Percentiles rank a stretch among this genome's conserved stretches.
Evolutionary conservation across 2,797 vertebrate genomes (phyloP).

Genomic region (Enteromius paludinosus): DNA sequence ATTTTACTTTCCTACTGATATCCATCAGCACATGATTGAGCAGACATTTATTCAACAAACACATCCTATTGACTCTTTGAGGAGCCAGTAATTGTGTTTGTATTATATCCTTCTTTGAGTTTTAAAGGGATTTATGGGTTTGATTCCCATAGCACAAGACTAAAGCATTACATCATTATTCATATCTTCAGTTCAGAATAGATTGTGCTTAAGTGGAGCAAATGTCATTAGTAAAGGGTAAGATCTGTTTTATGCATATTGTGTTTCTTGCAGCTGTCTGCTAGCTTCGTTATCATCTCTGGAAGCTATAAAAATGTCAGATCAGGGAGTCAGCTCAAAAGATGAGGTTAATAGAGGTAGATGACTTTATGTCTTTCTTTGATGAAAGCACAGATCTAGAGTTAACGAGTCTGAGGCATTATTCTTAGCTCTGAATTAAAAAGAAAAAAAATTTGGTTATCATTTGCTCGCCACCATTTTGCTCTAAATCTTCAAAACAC

Average conservation of each 20-base stretch:
- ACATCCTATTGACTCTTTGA: constrained; percentile 13
- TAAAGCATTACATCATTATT: neutral
- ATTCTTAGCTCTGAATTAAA: neutral
- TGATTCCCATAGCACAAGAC: neutral
- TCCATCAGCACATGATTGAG: constrained; percentile 10
- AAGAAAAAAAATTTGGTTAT: neutral
- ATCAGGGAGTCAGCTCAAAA: constrained; percentile 8
- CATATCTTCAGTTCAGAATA: constrained; percentile 5
- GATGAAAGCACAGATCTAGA: neutral
- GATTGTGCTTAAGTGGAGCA: constrained; percentile 11
- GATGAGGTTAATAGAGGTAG: constrained; percentile 13
- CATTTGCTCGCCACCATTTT: neutral
- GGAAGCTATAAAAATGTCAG: constrained; percentile 7
- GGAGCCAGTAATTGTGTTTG: neutral
- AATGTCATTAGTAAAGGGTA: constrained; percentile 20
- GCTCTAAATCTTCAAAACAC: neutral
- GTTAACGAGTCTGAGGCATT: neutral
- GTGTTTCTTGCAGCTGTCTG: constrained; percentile 29
- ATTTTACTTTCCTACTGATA: constrained; percentile 11
- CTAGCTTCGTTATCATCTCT: constrained; percentile 22
- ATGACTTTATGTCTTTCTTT: neutral
- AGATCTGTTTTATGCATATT: constrained; percentile 28
- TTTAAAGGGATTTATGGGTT: neutral
- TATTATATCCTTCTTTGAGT: constrained; percentile 10
- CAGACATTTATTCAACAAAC: constrained; percentile 13